These are phyloP conservation scores for Polylopha cassiicola DNA, from an alignment of 2,888 invertebrate genomes.

Conservation along the genomic window DNA sequence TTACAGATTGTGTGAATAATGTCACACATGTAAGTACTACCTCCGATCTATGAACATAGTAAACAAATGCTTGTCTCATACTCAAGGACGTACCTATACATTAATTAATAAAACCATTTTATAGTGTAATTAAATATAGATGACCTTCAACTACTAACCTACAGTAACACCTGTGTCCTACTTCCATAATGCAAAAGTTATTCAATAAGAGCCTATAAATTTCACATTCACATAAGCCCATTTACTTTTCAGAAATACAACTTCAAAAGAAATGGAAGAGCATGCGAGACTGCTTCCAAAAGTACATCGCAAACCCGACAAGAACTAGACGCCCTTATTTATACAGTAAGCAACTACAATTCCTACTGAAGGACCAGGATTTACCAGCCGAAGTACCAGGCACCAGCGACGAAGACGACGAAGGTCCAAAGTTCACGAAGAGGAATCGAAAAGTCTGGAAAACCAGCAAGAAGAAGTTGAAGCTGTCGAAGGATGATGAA, in stretches of 20 bases:
- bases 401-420: conserved; percentile 49
- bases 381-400: conserved; percentile 25
- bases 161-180: no score
- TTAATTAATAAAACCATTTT: no score
- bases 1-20: no score
- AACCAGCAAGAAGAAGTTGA: conserved; percentile 43
- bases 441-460: conserved; percentile 38
- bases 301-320: conserved; percentile 53
- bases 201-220: no score
- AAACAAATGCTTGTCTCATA: no score
- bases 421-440: conserved; percentile 25
- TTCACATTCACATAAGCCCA: no score
- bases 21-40: no score
- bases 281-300: conserved; percentile 62
- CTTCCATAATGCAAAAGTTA: no score
- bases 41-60: no score
- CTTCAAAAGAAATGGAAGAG: conserved; percentile 73
- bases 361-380: conserved; percentile 48
- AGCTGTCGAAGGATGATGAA: conserved; percentile 41
- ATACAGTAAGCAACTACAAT: conserved; percentile 55
- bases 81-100: no score
- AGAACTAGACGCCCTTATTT: conserved; percentile 58
- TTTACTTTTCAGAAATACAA: conserved; percentile 64
- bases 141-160: no score
- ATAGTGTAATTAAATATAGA: no score